Evolutionary conservation across 2,113 vertebrate genomes (phyloP), one percentile per base, ranked within the genome.

Genomic region (Zeus faber): DNA sequence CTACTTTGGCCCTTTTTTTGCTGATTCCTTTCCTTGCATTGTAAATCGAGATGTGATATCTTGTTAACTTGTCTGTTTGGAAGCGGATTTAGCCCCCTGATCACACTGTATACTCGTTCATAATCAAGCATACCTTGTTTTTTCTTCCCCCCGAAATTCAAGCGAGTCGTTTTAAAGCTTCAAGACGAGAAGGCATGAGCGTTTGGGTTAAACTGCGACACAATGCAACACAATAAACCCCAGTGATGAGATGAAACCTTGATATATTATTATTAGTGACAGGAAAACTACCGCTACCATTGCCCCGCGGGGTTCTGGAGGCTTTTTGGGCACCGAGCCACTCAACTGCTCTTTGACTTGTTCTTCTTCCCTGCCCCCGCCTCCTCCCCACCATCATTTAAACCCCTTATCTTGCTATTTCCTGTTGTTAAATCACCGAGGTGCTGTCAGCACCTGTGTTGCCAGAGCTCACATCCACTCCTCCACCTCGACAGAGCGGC

Each of bases 391-490:
- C 16, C 11, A 5, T 8, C 46, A 54, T 59, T 54, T 65, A 25
- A 57, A 54, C 45, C 47, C 29, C 37, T 33, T 53, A 50, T 72
- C 40, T 39, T 33, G 64, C 17, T 21, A 29, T 44, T 53, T 51
- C 46, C 65, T 65, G 55, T 58, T 62, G 71, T 46, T 68, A 54
- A 63, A 77, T 69, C 58, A 51, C 57, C 49, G 10, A 2, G 13
- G 11, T 16, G 58, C 62, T 77, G 69, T 66, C 61, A 67, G 48
- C 58, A 24, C 29, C 13, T 2, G 16, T 1, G 46, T 51, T 62
- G 43, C 45, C 51, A 23, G 43, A 24, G 31, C 31, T 60, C 48
- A 54, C 26, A 27, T 47, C 52, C 54, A 59, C 24, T 73, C 54
- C 37, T 58, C 35, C 49, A 52, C 17, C 8, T 51, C 66, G 46